Percentiles rank a stretch among this genome's conserved stretches.
phyloP scores from a whole-genome alignment of 2,888 invertebrate genomes.

The Tiphia femorata region DNA sequence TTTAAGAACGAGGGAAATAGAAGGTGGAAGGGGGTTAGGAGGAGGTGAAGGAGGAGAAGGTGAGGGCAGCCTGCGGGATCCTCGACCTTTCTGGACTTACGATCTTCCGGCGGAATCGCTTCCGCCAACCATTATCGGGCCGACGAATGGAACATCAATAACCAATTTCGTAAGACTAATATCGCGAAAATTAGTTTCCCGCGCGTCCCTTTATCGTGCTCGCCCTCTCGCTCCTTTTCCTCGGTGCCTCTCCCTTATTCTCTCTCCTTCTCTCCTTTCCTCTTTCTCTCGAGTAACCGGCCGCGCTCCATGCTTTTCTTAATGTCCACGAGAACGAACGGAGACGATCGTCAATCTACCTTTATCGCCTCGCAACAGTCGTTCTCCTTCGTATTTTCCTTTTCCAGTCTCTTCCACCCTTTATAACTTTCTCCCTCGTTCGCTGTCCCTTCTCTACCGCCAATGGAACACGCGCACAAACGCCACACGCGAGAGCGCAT shows the following conservation, averaged over 20 bases:
- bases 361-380: conserved; percentile 27
- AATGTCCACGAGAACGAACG: conserved; percentile 28
- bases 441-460: not conserved
- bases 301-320: conserved; percentile 34
- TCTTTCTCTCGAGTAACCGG: not conserved
- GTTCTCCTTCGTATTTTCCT: not conserved
- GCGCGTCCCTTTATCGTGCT: conserved; percentile 32
- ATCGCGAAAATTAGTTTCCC: conserved; percentile 65
- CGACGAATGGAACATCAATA: conserved; percentile 61
- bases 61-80: conserved; percentile 33
- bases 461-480: too few relatives aligned
- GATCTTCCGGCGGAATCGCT: conserved; percentile 49
- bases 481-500: too few relatives aligned
- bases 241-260: too few relatives aligned
- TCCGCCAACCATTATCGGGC: conserved; percentile 51
- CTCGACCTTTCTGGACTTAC: conserved; percentile 44
- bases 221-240: too few relatives aligned
- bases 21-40: conserved; percentile 9
- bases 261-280: not conserved
- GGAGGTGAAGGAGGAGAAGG: not conserved
- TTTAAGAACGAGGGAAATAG: conserved; percentile 38
- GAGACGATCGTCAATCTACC: conserved; percentile 37
- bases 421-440: not conserved
- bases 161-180: conserved; percentile 65
- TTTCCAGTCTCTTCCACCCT: conserved; percentile 3